Evolutionary conservation across 2,797 vertebrate genomes (phyloP), one percentile per base, ranked within the genome.

Genomic region (Siniperca obscura): DNA sequence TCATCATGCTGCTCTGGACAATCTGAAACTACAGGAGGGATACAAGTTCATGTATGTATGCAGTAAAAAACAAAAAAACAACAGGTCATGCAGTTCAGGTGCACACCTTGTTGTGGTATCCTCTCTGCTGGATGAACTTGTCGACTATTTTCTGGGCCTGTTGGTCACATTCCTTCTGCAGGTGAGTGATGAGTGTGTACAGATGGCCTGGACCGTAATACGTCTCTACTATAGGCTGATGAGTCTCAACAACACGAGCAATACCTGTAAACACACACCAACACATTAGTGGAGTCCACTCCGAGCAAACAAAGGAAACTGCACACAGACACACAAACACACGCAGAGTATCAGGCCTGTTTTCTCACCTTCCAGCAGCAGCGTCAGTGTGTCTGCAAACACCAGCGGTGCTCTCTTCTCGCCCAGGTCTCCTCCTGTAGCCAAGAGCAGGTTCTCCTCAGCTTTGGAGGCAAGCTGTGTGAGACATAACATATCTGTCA

Each of bases 191-290:
- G 64, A 99, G 96, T 10, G 96, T 96, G 91, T 96, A 97, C 56
- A 99, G 96, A 81, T 96, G 96, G 12, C 98, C 98, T 0, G 97
- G 98, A 4, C 98, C 98, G 0, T 99, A 99, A 87, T 98, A 99
- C 0, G 98, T 99, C 91, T 99, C 98, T 69, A 99, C 97, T 0
- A 99, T 99, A 14, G 98, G 97, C 76, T 99, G 98, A 80, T 99
- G 98, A 4, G 98, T 99, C 94, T 99, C 98, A 78, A 99, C 95
- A 22, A 99, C 94, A 3, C 97, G 97, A 82, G 98, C 98, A 7
- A 99, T 99, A 48, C 98, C 98, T 99, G 91, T 38, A 36, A 80
- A 86, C 22, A 66, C 46, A 82, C 27, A 56, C 4, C 7, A 30
- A 25, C 25, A 5, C 2, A 3, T 55, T 2, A 61, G 17, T 19